Base-by-base conservation (phyloP, 2,113 vertebrate genomes). In the Epinephelus fuscoguttatus region DNA sequence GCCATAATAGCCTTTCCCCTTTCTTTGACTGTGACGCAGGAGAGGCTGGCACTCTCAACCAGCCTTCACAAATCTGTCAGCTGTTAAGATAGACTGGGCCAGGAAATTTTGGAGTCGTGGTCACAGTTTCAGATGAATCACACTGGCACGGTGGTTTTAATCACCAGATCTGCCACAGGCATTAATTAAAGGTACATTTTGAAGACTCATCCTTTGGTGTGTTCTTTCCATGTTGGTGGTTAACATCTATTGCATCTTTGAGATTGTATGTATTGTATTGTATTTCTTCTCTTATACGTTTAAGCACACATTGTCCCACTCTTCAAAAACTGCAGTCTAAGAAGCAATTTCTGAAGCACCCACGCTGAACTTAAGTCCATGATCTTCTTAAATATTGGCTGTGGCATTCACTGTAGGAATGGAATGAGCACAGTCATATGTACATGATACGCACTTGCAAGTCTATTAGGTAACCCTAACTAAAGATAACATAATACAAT, bases 51-150 rank as follows among this genome's bases (percentile, higher is more conserved):
- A 79, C 53, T 25, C n/a, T 63, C 42, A 63, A 56, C 37, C 6
- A 0, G n/a, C 55, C 21, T 78, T 82, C 57, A 75, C 60, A 82
- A 66, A 66, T 67, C 42, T 25, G 12, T 72, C 57, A 37, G 56
- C 18, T 52, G 57, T 59, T 33, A 42, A 75, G n/a, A 45, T 5
- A 33, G 37, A 56, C 21, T 67, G 15, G n/a, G 23, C 23, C 61
- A 63, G 23, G 42, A 78, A 52, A 63, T 74, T 27, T 21, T 66
- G 3, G 30, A 63, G 68, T 37, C 17, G 13, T 25, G 27, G 55
- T 70, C 70, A 78, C 70, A 23, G 55, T 60, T 80, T 72, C 3
- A 0, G 33, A 76, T 78, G 74, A 81, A 23, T 82, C 75, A 37
- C 49, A 15, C 15, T 13, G 62, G 57, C 42, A 66, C 30, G 33